phyloP scores from a whole-genome alignment of 2,113 vertebrate species.

The Phaethon lepturus region DNA sequence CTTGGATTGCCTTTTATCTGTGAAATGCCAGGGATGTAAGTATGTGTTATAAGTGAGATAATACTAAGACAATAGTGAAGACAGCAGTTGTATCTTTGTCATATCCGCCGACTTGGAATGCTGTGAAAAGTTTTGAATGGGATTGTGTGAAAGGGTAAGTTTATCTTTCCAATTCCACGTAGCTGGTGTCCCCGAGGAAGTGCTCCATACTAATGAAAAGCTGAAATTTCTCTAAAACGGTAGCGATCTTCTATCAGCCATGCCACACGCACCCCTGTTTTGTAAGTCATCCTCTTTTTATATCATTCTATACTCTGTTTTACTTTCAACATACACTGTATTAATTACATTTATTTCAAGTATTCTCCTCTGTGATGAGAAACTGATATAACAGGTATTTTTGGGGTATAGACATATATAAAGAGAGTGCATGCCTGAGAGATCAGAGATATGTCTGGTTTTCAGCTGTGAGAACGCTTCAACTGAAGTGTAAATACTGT shows the following conservation, averaged over 20 bases:
- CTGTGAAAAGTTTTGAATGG: slow-evolving; percentile 9
- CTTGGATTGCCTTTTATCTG: background rate
- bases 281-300: background rate
- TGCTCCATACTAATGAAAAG: slow-evolving; percentile 14
- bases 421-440: background rate
- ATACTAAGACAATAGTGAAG: slow-evolving; percentile 19
- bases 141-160: slow-evolving; percentile 6
- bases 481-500: background rate
- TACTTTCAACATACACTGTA: background rate
- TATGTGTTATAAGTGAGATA: background rate
- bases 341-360: slow-evolving; percentile 23
- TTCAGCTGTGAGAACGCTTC: background rate
- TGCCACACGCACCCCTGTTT: background rate
- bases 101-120: background rate
- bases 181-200: slow-evolving; percentile 16
- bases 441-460: background rate
- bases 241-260: background rate
- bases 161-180: background rate
- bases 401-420: background rate
- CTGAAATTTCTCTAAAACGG: slow-evolving; percentile 19
- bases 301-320: background rate
- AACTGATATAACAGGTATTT: background rate
- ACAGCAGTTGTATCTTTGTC: background rate
- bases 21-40: slow-evolving; percentile 7
- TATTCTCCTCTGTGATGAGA: slow-evolving; percentile 11